A percentile compares a stretch with the other conserved stretches of the same genome.
These are phyloP conservation scores for Moxostoma hubbsi DNA, from an alignment of 2,797 vertebrate species.

Conservation along the genomic window DNA sequence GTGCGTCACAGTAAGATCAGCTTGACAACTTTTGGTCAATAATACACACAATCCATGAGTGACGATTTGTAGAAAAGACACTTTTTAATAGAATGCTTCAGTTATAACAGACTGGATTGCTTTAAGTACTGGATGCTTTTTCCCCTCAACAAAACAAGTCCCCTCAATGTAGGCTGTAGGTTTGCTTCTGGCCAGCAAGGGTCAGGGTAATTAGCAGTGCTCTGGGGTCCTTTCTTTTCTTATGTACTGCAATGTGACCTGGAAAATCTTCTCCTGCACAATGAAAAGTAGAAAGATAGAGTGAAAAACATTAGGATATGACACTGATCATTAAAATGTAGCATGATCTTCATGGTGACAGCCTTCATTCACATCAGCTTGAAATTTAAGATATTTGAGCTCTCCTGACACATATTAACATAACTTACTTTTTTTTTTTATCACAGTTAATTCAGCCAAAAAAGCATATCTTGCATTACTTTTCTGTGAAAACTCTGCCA, in stretches of 20 bases:
- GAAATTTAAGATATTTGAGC: not conserved
- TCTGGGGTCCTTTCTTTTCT: slow-evolving; percentile 92
- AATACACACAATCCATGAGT: not conserved
- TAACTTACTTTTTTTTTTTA: not conserved
- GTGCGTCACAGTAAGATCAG: no score
- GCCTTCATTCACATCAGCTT: slow-evolving; percentile 20
- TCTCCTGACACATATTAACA: not conserved
- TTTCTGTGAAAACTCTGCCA: slow-evolving; percentile 14
- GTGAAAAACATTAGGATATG: not conserved
- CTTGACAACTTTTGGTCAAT: not conserved
- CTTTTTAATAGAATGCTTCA: slow-evolving; percentile 8
- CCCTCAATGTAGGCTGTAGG: slow-evolving; percentile 85
- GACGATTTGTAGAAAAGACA: not conserved
- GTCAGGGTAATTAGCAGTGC: slow-evolving; percentile 86
- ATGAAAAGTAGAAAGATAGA: slow-evolving; percentile 11
- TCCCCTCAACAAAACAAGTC: not conserved
- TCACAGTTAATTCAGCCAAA: not conserved
- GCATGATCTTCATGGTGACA: not conserved
- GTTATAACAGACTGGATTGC: no score
- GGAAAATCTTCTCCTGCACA: slow-evolving; percentile 82
- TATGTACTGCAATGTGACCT: slow-evolving; percentile 85
- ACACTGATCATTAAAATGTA: not conserved
- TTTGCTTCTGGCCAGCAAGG: slow-evolving; percentile 79
- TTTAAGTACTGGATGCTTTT: not conserved
- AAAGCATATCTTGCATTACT: not conserved